Conservation (phyloP, 2,888 invertebrate genomes). For the Lamproptera curius region DNA sequence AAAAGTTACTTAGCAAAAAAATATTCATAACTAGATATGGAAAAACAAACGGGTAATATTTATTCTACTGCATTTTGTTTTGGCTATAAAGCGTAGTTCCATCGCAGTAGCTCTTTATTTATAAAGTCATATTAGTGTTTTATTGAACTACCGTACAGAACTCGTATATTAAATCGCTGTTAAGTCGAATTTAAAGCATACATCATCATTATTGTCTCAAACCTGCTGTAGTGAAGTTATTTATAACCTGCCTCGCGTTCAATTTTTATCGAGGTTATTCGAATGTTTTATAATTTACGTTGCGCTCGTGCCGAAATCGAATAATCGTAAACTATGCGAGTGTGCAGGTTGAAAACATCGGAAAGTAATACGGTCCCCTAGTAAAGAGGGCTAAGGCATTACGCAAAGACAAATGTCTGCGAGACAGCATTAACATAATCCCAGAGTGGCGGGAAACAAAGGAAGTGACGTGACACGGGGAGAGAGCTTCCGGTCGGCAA, state of each 20-base stretch:
- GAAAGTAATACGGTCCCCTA: conserved; percentile 54
- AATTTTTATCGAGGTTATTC: conserved; percentile 12
- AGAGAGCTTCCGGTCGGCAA: conserved; percentile 41
- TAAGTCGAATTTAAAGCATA: neutral
- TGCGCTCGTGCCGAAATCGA: conserved; percentile 26
- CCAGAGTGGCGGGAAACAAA: conserved; percentile 55
- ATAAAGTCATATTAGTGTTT: neutral
- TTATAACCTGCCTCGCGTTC: conserved; percentile 11
- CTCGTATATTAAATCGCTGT: neutral
- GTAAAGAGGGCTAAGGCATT: conserved; percentile 53
- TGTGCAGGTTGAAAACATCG: conserved; percentile 52
- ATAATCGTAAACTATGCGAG: conserved; percentile 54
- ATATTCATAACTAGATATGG: too few species aligned
- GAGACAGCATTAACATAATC: conserved; percentile 71
- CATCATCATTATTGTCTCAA: conserved; percentile 1
- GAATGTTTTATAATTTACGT: conserved; percentile 21
- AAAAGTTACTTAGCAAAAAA: too few species aligned
- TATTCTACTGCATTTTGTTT: too few species aligned
- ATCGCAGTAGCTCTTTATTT: too few species aligned
- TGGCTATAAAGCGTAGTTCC: too few species aligned
- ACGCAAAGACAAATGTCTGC: conserved; percentile 69
- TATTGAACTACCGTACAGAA: neutral
- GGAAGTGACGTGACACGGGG: conserved; percentile 54
- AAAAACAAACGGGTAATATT: too few species aligned
- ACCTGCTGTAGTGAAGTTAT: conserved; percentile 5